phyloP scores from a whole-genome alignment of 2,888 invertebrate genomes.

The Desoria tigrina region DNA sequence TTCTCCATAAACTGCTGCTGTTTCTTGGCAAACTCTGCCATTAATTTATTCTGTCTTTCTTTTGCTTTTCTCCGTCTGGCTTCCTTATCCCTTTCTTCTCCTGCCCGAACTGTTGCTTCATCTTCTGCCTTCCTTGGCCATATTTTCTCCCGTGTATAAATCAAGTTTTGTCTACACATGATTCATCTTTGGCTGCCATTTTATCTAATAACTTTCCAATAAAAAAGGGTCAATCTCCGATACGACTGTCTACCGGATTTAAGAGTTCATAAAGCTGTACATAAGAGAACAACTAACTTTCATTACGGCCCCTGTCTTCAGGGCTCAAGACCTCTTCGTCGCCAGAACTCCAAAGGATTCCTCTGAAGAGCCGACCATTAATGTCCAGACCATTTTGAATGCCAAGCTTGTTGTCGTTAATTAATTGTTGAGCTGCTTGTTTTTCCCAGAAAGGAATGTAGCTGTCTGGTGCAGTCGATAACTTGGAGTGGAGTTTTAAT shows the following conservation, averaged over 20 bases:
- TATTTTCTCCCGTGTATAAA: slow-evolving; percentile 70
- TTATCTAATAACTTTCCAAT: slow-evolving; percentile 77
- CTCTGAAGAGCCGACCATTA: slow-evolving; percentile 7
- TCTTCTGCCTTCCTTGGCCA: slow-evolving; percentile 78
- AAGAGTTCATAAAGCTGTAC: slow-evolving; percentile 25
- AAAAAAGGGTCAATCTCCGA: slow-evolving; percentile 87
- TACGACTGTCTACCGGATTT: slow-evolving; percentile 57
- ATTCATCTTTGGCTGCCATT: slow-evolving; percentile 68
- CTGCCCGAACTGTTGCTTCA: slow-evolving; percentile 70
- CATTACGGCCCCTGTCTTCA: neutral
- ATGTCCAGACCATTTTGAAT: slow-evolving; percentile 31
- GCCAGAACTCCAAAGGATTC: slow-evolving; percentile 28
- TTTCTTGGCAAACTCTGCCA: slow-evolving; percentile 88
- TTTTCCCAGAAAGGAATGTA: slow-evolving; percentile 61
- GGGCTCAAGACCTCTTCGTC: neutral
- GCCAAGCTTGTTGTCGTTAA: slow-evolving; percentile 41
- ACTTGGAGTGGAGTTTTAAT: slow-evolving; percentile 84
- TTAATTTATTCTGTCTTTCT: slow-evolving; percentile 85
- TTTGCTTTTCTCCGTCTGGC: slow-evolving; percentile 80
- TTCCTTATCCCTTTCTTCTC: slow-evolving; percentile 74
- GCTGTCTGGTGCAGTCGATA: slow-evolving; percentile 80
- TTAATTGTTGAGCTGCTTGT: slow-evolving; percentile 41
- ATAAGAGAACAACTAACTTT: slow-evolving; percentile 14
- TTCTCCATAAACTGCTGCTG: slow-evolving; percentile 89
- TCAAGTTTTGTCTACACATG: slow-evolving; percentile 65